Evolutionary conservation across 2,888 invertebrate genomes (phyloP).

Genomic region (Chloroclystis v-ata): DNA sequence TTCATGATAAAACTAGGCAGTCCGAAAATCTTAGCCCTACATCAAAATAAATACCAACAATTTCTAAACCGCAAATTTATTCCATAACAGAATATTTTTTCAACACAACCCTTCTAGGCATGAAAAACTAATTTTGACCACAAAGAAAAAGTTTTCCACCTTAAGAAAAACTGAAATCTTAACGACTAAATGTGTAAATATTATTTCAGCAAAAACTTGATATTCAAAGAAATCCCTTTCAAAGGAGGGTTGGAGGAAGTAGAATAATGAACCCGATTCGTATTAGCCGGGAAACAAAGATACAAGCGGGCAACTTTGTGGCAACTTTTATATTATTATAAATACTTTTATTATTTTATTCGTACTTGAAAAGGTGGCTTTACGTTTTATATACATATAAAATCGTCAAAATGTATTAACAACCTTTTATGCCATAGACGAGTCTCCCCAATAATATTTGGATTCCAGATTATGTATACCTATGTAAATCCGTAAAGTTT

Average conservation of each 20-base stretch:
- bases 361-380: background rate
- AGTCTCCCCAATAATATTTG: too few relatives aligned
- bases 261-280: conserved; percentile 49
- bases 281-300: conserved; percentile 46
- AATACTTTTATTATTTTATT: too few relatives aligned
- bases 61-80: too few relatives aligned
- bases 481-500: too few relatives aligned
- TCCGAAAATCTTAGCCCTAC: too few relatives aligned
- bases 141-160: too few relatives aligned
- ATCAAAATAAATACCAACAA: background rate
- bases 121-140: background rate
- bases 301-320: conserved; percentile 2
- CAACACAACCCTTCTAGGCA: background rate
- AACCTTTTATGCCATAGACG: too few relatives aligned
- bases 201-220: conserved; percentile 17
- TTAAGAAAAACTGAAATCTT: conserved; percentile 4
- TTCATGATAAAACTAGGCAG: too few relatives aligned
- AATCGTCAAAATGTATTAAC: background rate
- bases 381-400: background rate
- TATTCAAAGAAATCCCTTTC: conserved; percentile 21
- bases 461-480: too few relatives aligned
- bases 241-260: conserved; percentile 27
- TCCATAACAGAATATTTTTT: too few relatives aligned
- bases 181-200: conserved; percentile 16
- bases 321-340: background rate